Evolutionary conservation across 2,797 vertebrate genomes (phyloP), one percentile per base, ranked within the genome.

Genomic region (Pseudochirops corinnae): DNA sequence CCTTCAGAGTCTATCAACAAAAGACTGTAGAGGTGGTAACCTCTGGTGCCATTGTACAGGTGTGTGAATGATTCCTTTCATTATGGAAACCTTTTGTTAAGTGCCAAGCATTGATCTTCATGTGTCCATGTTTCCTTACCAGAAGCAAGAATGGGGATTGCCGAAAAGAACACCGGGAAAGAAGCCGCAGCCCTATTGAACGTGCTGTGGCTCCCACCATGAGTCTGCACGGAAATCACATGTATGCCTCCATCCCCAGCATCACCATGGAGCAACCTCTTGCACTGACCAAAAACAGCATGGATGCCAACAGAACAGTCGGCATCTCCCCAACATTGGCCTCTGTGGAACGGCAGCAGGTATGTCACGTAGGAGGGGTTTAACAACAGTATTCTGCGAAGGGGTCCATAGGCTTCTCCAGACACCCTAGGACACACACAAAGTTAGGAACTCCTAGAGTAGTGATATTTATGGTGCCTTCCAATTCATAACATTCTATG

Each of bases 241-340:
- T 99, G 97, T 99, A 99, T 93, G 98, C 99, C 31, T 99, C 99
- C 96, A 99, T 99, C 98, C 99, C 99, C 94, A 99, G 99, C 98
- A 98, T 99, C 98, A 98, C 99, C 94, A 99, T 99, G 99, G 99
- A 99, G 98, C 99, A 99, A 99, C 99, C 99, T 9, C 99, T 99
- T 56, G 99, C 99, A 92, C 99, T 99, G 98, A 99, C 99, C 99
- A 99, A 99, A 99, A 99, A 99, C 99, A 99, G 98, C 98, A 97
- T 99, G 98, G 99, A 99, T 18, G 97, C 98, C 6, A 97, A 98
- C 94, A 98, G 99, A 95, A 98, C 98, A 31, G 97, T 98, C 9
- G 99, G 98, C 97, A 97, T 99, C 94, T 93, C 99, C 0, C 99
- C 99, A 60, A 97, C 99, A 6, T 98, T 99, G 98, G 99, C 99